phyloP scores from a whole-genome alignment of 1,140 invertebrate species.

The Cyclargus thomasi region DNA sequence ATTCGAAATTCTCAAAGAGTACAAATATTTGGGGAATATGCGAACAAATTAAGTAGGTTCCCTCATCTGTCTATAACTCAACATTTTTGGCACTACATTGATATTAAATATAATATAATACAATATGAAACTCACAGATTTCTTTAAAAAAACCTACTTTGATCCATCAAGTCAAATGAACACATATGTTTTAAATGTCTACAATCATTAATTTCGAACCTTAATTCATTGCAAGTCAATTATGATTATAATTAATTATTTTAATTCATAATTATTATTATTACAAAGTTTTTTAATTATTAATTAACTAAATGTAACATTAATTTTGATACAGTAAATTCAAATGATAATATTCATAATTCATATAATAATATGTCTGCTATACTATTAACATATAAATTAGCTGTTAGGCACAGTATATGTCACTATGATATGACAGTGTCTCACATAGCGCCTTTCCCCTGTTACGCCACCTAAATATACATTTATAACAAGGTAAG shows the following conservation, averaged over 20 bases:
- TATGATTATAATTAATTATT: neutral
- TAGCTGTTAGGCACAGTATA: neutral
- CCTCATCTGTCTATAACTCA: no score
- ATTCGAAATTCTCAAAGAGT: no score
- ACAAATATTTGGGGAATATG: no score
- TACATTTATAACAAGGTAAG: constrained; percentile 38
- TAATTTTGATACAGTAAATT: neutral
- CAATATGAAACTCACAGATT: no score
- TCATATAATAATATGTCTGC: neutral
- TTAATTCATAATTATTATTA: neutral
- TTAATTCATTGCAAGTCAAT: neutral
- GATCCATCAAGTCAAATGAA: no score
- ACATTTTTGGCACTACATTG: no score
- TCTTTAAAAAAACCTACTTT: no score
- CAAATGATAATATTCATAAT: no score
- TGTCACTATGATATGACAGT: constrained; percentile 24
- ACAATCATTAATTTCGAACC: neutral
- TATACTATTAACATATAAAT: constrained; percentile 6
- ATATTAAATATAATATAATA: no score
- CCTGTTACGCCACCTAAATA: constrained; percentile 31
- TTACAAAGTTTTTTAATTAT: constrained; percentile 1
- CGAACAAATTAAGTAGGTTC: no score
- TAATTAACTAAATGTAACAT: neutral
- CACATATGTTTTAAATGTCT: no score
- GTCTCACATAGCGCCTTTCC: constrained; percentile 26